phyloP scores from a whole-genome alignment of 1,140 invertebrate species.

The Solen grandis region DNA sequence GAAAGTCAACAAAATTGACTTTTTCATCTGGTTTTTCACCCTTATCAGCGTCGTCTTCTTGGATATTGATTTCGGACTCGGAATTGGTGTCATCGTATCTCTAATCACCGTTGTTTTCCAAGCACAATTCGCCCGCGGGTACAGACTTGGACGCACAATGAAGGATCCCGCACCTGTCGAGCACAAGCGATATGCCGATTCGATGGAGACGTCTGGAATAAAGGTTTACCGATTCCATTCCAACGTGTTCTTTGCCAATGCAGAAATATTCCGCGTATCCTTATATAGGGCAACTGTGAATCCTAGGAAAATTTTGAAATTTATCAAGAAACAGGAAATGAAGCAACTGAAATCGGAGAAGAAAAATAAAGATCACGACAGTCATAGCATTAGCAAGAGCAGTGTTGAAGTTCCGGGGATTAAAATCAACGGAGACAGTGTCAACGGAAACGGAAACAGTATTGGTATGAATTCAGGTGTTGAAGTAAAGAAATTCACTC shows the following conservation, averaged over 20 bases:
- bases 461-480: neutral
- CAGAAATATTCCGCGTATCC: slow-evolving; percentile 80
- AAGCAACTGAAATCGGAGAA: slow-evolving; percentile 47
- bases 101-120: slow-evolving; percentile 77
- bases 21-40: slow-evolving; percentile 78
- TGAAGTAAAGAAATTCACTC: slow-evolving; percentile 36
- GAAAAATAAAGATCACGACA: slow-evolving; percentile 39
- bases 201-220: slow-evolving; percentile 77
- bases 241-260: slow-evolving; percentile 82
- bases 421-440: slow-evolving; percentile 24
- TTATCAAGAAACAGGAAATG: slow-evolving; percentile 72
- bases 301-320: slow-evolving; percentile 72
- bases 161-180: slow-evolving; percentile 66
- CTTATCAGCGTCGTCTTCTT: slow-evolving; percentile 75
- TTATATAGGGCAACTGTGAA: slow-evolving; percentile 74
- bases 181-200: slow-evolving; percentile 64
- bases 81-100: slow-evolving; percentile 74
- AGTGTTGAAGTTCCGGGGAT: slow-evolving; percentile 36
- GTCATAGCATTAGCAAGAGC: slow-evolving; percentile 28
- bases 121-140: slow-evolving; percentile 75
- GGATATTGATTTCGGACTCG: slow-evolving; percentile 76
- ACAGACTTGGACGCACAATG: slow-evolving; percentile 69
- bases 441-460: neutral
- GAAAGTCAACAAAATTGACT: slow-evolving; percentile 78
- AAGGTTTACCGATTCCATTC: slow-evolving; percentile 82